These are phyloP conservation scores for Suncus etruscus DNA, from an alignment of 2,113 vertebrate species.

Conservation along the genomic window DNA sequence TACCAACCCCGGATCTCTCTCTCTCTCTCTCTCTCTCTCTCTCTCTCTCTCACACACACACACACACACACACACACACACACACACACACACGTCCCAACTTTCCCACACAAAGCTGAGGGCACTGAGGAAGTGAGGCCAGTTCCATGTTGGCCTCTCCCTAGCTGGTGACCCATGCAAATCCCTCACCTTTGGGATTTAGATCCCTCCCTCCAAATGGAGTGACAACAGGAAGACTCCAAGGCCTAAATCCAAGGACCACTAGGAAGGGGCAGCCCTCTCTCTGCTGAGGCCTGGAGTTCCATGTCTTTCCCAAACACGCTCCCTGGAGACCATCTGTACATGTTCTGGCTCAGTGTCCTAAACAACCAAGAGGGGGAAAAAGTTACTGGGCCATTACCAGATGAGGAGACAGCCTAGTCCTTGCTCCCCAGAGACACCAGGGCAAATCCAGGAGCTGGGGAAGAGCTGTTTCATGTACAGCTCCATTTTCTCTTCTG, in stretches of 20 bases:
- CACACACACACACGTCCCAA: background rate
- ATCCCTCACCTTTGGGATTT: background rate
- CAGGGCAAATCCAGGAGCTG: too few relatives aligned
- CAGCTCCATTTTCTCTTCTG: too few relatives aligned
- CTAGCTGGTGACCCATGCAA: background rate
- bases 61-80: too few relatives aligned
- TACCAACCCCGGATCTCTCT: background rate
- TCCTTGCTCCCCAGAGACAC: too few relatives aligned
- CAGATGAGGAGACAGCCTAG: too few relatives aligned
- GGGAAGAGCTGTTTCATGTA: too few relatives aligned
- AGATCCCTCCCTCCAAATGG: background rate
- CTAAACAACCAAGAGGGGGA: background rate
- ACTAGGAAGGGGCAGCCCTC: background rate
- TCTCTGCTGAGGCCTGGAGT: fast-evolving
- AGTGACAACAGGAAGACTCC: fast-evolving
- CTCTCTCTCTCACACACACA: too few relatives aligned
- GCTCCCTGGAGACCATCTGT: too few relatives aligned
- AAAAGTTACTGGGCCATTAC: too few relatives aligned
- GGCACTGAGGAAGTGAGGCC: background rate
- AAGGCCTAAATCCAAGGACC: background rate
- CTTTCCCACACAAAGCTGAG: background rate
- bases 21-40: background rate
- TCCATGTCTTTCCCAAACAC: too few relatives aligned
- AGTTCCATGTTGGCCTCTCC: too few relatives aligned
- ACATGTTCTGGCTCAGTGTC: background rate